Base-by-base conservation (phyloP, 2,888 invertebrate species). In the Liopterus haemorrhoidalis region DNA sequence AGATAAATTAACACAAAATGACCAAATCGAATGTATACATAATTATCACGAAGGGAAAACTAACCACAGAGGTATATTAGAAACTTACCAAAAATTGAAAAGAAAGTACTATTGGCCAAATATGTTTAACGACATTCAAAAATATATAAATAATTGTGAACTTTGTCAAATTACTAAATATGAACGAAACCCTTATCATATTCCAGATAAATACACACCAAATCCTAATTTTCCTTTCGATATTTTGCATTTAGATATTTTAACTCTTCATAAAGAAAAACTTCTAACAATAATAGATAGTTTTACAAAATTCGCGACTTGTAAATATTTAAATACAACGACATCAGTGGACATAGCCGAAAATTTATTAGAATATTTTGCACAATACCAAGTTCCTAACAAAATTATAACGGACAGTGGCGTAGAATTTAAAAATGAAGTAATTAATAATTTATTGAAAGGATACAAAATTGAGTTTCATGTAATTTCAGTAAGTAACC, bases 51-150 rank as follows among this genome's bases (percentile, higher is more conserved):
- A 39, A 30, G 24, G 43, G 22, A 48, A 45, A 32, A 9, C 43
- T n/a, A 50, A 52, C 8, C 54, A 56, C 31, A 45, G 28, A n/a
- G 54, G 54, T 9, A 36, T 48, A 2, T 42, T 51, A 11, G 40
- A 37, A 11, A 53, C 54, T 2, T 32, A 32, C 5, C 16, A 28
- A n/a, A n/a, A 27, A 24, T 30, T 54, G 5, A 38, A 43, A 24
- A 19, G 35, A 37, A 6, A 32, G 16, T 32, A 32, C 15, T 32
- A 32, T 32, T 32, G 32, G 32, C 32, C 32, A 6, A 2, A 32
- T 2, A 32, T 32, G 32, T 15, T 32, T 32, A 14, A 11, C 11
- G 15, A 2, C 16, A 32, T 32, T 14, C 32, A 32, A 12, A 2
- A 12, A 15, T 2, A 14, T 15, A 2, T 32, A 2, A 32, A 32